phyloP scores from a whole-genome alignment of 2,888 invertebrate genomes.

The Fabriciana adippe region DNA sequence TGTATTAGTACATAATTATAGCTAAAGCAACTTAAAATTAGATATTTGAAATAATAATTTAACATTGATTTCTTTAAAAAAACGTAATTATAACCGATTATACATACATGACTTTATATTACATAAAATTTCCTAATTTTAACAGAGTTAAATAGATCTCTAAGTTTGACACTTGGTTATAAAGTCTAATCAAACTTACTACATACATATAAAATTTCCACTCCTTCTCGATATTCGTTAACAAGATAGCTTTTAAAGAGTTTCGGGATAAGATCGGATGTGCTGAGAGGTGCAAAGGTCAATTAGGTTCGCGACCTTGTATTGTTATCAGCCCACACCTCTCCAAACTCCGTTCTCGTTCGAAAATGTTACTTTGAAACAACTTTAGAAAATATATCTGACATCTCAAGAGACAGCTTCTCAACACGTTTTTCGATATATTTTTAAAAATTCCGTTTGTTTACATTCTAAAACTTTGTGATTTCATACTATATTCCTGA shows the following conservation, averaged over 20 bases:
- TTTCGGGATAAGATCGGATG: conserved; percentile 37
- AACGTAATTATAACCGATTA: too few relatives aligned
- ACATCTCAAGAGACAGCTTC: not conserved
- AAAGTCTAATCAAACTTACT: not conserved
- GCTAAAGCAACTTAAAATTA: too few relatives aligned
- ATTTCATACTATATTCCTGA: not conserved
- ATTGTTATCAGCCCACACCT: conserved; percentile 32
- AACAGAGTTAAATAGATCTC: too few relatives aligned
- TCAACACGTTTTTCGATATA: not conserved
- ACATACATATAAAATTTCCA: conserved; percentile 6
- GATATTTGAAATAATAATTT: too few relatives aligned
- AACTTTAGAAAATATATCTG: conserved; percentile 7
- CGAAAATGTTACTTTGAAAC: conserved; percentile 29
- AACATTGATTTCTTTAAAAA: too few relatives aligned
- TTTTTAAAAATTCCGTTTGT: not conserved
- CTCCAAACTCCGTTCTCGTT: conserved; percentile 29
- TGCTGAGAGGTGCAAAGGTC: conserved; percentile 36
- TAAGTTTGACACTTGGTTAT: not conserved
- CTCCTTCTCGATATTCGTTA: conserved; percentile 21
- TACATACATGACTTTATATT: too few relatives aligned
- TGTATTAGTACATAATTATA: too few relatives aligned
- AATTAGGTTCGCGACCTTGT: conserved; percentile 37
- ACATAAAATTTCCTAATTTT: too few relatives aligned
- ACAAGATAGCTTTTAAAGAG: conserved; percentile 37
- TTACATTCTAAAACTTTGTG: not conserved